Evolutionary conservation across 2,888 invertebrate genomes (phyloP).

Genomic region (Netelia virgata): DNA sequence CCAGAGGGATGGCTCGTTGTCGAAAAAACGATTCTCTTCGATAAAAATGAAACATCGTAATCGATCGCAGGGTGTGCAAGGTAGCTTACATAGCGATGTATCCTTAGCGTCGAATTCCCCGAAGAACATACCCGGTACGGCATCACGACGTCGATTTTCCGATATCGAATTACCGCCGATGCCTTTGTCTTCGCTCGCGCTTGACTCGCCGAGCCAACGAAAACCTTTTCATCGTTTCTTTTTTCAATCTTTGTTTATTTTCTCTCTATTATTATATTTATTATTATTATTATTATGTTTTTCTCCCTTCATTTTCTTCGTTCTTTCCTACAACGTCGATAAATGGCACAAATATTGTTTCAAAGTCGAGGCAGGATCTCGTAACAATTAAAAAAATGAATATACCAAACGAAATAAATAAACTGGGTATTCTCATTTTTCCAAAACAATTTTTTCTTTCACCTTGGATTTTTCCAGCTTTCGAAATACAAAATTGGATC

Average conservation of each 20-base stretch:
- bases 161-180: slow-evolving; percentile 56
- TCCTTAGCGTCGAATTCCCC: slow-evolving; percentile 59
- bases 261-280: background rate
- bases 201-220: slow-evolving; percentile 39
- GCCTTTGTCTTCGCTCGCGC: slow-evolving; percentile 47
- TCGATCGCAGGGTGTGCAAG: slow-evolving; percentile 42
- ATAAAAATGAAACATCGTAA: slow-evolving; percentile 46
- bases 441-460: no score
- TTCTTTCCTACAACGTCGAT: no score
- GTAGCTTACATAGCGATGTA: slow-evolving; percentile 49
- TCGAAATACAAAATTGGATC: no score
- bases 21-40: slow-evolving; percentile 23
- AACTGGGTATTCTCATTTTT: no score
- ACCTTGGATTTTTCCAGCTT: no score
- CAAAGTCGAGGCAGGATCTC: no score
- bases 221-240: slow-evolving; percentile 47
- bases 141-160: slow-evolving; percentile 59
- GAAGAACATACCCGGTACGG: slow-evolving; percentile 10
- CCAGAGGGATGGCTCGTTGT: slow-evolving; percentile 18
- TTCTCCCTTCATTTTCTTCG: no score
- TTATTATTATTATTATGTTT: no score
- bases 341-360: no score
- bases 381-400: no score
- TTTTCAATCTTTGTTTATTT: slow-evolving; percentile 16
- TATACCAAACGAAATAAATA: no score